Evolutionary conservation across 2,888 invertebrate species (phyloP).

Genomic region (Graphium colonna): DNA sequence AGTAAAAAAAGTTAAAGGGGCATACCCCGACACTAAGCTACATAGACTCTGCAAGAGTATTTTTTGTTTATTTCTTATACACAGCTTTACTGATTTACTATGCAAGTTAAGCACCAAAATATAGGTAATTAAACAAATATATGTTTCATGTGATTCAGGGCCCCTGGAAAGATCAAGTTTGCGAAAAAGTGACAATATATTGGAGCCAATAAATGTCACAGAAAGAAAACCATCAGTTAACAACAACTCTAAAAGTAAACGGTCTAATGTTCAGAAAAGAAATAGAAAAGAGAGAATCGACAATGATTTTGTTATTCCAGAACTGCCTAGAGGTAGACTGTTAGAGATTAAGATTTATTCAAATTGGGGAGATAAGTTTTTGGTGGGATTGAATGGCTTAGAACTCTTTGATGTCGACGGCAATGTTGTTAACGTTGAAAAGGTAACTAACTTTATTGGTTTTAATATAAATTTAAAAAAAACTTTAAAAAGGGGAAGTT

Average conservation of each 20-base stretch:
- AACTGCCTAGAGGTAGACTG: conserved; percentile 84
- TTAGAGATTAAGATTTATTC: conserved; percentile 84
- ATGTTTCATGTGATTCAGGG: not conserved
- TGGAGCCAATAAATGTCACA: conserved; percentile 1
- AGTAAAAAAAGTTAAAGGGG: too few species aligned
- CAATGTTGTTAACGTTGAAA: conserved; percentile 76
- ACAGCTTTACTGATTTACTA: conserved; percentile 12
- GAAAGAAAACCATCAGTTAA: conserved; percentile 13
- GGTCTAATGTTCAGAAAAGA: conserved; percentile 38
- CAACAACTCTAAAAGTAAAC: conserved; percentile 44
- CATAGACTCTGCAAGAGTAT: too few species aligned
- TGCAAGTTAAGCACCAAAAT: conserved; percentile 2
- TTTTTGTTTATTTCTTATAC: too few species aligned
- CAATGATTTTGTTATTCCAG: conserved; percentile 85
- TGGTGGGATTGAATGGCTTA: conserved; percentile 88
- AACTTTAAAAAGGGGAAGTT: too few species aligned
- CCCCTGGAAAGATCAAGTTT: conserved; percentile 17
- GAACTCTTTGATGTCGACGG: conserved; percentile 86
- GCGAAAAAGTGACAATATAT: conserved; percentile 5
- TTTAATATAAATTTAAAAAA: not conserved
- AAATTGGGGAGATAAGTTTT: conserved; percentile 90
- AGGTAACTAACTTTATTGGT: conserved; percentile 67
- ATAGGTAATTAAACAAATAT: conserved; percentile 1
- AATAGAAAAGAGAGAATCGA: conserved; percentile 40
- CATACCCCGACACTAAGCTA: too few species aligned